Conservation (phyloP, 2,888 invertebrate species). For the Pheosia tremula region DNA sequence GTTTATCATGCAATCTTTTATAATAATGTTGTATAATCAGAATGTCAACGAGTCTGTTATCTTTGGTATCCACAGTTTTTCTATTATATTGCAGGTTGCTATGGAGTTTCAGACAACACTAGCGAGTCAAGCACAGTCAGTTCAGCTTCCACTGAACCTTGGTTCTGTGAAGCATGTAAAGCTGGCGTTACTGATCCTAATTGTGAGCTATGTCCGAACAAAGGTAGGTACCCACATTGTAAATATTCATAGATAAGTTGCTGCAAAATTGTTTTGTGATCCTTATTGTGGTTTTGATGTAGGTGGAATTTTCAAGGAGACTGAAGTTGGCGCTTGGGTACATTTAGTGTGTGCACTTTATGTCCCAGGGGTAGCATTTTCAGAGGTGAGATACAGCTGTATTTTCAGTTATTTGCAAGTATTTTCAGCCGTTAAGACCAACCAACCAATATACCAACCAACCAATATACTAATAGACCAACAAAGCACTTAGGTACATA, state of each 20-base stretch:
- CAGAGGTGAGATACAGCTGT: conserved; percentile 86
- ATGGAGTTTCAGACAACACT: conserved; percentile 96
- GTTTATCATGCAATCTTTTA: background rate
- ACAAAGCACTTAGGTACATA: too few relatives aligned
- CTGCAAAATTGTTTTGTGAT: background rate
- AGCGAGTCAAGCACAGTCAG: conserved; percentile 97
- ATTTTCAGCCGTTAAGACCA: too few relatives aligned
- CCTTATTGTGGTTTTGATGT: conserved; percentile 31
- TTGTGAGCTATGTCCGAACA: conserved; percentile 98
- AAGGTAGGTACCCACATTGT: conserved; percentile 67
- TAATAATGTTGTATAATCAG: too few relatives aligned
- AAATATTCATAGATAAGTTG: background rate
- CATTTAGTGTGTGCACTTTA: conserved; percentile 99
- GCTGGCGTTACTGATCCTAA: conserved; percentile 94
- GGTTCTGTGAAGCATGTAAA: conserved; percentile 99
- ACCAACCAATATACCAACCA: too few relatives aligned
- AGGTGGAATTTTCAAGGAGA: conserved; percentile 97
- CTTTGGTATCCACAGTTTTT: background rate
- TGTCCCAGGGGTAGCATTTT: conserved; percentile 98
- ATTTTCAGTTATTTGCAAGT: too few relatives aligned
- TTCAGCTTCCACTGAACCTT: conserved; percentile 97
- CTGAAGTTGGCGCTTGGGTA: conserved; percentile 99
- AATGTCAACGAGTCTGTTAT: background rate
- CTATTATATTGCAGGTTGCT: conserved; percentile 87
- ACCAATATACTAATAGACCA: too few relatives aligned